Evolutionary conservation across 2,888 invertebrate species (phyloP), one percentile per base, ranked within the genome.

Genomic region (Melanchra persicariae): DNA sequence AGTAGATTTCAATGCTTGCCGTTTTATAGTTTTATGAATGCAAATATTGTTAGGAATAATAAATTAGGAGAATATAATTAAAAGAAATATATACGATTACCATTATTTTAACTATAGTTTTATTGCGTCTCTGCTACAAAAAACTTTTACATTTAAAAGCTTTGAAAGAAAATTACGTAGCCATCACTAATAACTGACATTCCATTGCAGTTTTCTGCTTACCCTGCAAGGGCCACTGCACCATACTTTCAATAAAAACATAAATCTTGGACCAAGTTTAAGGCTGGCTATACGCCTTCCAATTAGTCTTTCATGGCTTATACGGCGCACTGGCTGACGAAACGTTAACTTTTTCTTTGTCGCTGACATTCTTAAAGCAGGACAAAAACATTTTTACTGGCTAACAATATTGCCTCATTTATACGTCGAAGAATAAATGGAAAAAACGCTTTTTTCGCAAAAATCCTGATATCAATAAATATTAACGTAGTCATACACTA

Each of bases 261-360:
- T 62, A 54, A 74, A 52, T 34, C 37, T 37, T 52, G 6, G 12
- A 51, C 52, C 22, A n/a, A 45, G 22, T 67, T 40, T 67, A 79
- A 74, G 22, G 60, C 26, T 3, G 49, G 24, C 51, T 45, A 34
- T 59, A 73, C 74, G 73, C 76, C 57, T 49, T 57, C 55, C 74
- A 73, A 79, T 75, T 73, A 79, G 45, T 37, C n/a, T 49, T 43
- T 49, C 54, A 30, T 17, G 34, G 62, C 71, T 22, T 71, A 71
- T 43, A 77, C 10, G 40, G 52, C 52, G 0, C 17, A 22, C 40
- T 19, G 19, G 17, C n/a, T 58, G 58, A 52, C 47, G 60, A 37
- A 45, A 24, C n/a, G 30, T 45, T 17, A 17, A 9, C 19, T 26
- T 17, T 59, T 43, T 61, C n/a, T 60, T 62, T 62, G 12, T 47